Evolutionary conservation across 2,113 vertebrate species (phyloP).

Genomic region (Nothocercus julius): DNA sequence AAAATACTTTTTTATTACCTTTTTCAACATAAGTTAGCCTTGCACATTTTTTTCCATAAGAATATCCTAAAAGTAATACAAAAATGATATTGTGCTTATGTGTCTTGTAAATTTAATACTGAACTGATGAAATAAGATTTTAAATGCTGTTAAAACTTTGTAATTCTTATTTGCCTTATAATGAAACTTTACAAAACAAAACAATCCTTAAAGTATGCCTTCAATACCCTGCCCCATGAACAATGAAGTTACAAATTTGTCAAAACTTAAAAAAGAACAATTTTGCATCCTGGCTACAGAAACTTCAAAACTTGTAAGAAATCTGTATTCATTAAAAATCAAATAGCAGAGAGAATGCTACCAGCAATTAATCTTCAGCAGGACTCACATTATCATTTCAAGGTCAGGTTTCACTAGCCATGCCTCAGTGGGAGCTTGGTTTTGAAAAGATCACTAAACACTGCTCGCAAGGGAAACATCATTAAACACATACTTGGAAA

Average conservation of each 20-base stretch:
- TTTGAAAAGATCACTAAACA: slow-evolving; percentile 16
- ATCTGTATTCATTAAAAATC: slow-evolving; percentile 31
- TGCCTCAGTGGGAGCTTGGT: slow-evolving; percentile 34
- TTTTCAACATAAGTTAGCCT: slow-evolving; percentile 59
- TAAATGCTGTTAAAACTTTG: background rate
- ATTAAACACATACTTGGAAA: background rate
- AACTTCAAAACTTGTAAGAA: background rate
- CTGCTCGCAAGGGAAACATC: background rate
- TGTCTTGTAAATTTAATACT: slow-evolving; percentile 18
- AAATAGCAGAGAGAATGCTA: slow-evolving; percentile 20
- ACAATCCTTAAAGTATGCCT: background rate
- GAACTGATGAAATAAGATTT: slow-evolving; percentile 21
- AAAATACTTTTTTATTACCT: slow-evolving; percentile 43
- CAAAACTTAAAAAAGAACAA: background rate
- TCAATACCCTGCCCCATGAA: background rate
- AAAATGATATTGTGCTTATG: background rate
- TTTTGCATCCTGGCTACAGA: background rate
- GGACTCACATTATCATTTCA: slow-evolving; percentile 29
- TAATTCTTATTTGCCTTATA: slow-evolving; percentile 9
- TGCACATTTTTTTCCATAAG: background rate
- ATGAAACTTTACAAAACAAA: background rate
- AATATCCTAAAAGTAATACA: background rate
- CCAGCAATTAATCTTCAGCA: slow-evolving; percentile 13
- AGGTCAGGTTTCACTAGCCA: slow-evolving; percentile 46
- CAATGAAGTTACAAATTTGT: background rate